Conservation (phyloP, 2,888 invertebrate genomes). For the Amaurobius ferox region DNA sequence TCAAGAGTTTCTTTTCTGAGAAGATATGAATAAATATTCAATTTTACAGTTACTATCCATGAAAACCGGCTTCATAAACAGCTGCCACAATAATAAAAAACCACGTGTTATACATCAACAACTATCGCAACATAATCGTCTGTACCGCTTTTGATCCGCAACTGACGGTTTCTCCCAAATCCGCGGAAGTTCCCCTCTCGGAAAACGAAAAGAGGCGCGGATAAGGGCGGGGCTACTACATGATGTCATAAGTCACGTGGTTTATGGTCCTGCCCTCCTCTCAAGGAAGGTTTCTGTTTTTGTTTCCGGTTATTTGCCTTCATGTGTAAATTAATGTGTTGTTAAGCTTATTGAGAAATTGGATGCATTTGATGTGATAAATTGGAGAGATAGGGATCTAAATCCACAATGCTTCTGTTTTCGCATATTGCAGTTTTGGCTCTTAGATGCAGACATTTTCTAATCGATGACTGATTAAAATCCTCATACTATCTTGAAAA, state of each 20-base stretch:
- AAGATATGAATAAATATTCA: too few species aligned
- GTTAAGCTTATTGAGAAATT: conserved; percentile 1
- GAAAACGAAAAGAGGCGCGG: not conserved
- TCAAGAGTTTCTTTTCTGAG: too few species aligned
- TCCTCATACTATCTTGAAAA: too few species aligned
- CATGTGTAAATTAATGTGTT: not conserved
- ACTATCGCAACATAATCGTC: not conserved
- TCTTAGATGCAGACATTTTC: too few species aligned
- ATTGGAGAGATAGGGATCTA: not conserved
- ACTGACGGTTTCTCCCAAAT: not conserved
- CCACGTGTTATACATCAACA: not conserved
- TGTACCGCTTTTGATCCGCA: not conserved
- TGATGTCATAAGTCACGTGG: conserved; percentile 9
- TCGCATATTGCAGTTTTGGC: too few species aligned
- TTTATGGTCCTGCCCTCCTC: not conserved
- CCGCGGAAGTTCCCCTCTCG: not conserved
- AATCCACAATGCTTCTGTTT: too few species aligned
- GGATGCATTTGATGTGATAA: not conserved
- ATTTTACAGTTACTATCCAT: too few species aligned
- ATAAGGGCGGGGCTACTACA: not conserved
- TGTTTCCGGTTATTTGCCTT: conserved; percentile 12
- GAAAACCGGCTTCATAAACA: too few species aligned
- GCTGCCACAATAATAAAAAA: not conserved
- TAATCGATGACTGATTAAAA: too few species aligned
- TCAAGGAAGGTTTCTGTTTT: not conserved